These are phyloP conservation scores for Drosophila bifasciata DNA, from an alignment of 1,140 invertebrate genomes.

Conservation along the genomic window DNA sequence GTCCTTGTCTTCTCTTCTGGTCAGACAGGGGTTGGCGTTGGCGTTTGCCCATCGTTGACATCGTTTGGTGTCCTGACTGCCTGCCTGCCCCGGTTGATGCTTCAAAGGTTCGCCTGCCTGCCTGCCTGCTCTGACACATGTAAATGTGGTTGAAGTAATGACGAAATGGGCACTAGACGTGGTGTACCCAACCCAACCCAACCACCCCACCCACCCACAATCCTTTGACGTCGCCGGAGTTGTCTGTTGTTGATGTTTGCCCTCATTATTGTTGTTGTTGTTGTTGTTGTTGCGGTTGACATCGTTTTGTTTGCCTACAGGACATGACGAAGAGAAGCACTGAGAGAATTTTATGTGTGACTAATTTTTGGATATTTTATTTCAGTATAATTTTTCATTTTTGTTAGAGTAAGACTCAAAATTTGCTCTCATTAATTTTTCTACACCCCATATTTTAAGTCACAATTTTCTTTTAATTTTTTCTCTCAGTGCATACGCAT, in stretches of 20 bases:
- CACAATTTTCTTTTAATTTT: neutral
- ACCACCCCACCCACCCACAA: conserved; percentile 49
- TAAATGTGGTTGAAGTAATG: conserved; percentile 84
- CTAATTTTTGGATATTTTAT: neutral
- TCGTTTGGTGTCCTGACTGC: conserved; percentile 47
- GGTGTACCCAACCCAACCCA: no score
- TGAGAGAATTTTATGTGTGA: neutral
- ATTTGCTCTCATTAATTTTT: neutral
- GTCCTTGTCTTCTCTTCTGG: conserved; percentile 22
- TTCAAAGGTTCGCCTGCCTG: conserved; percentile 73
- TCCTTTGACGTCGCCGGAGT: conserved; percentile 73
- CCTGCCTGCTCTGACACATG: conserved; percentile 71
- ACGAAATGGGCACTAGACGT: conserved; percentile 80
- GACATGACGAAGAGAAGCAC: conserved; percentile 35
- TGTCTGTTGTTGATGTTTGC: conserved; percentile 80
- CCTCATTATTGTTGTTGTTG: conserved; percentile 76
- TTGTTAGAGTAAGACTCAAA: no score
- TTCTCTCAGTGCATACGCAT: conserved; percentile 30
- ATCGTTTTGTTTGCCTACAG: conserved; percentile 78
- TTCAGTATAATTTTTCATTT: neutral
- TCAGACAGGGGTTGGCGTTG: conserved; percentile 63
- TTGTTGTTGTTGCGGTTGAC: conserved; percentile 75
- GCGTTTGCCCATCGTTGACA: conserved; percentile 51
- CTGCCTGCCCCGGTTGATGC: conserved; percentile 49
- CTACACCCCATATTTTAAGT: no score